Conservation (phyloP, 2,797 vertebrate species). For the Myripristis murdjan region DNA sequence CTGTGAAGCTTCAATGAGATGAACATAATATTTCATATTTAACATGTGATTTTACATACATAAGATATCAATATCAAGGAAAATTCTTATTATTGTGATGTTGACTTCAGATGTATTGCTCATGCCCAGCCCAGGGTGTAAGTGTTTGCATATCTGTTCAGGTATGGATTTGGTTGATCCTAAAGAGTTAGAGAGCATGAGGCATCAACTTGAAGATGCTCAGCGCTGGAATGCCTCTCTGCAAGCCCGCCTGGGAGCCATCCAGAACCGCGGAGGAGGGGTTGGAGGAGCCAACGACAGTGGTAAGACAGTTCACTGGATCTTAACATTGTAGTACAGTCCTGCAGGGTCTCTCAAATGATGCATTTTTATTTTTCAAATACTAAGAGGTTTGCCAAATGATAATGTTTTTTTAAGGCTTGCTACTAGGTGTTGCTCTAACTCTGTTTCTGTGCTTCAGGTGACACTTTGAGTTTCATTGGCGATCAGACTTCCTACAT, state of each 20-base stretch:
- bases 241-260: conserved; percentile 87
- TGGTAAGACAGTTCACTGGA: conserved; percentile 54
- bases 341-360: too few relatives aligned
- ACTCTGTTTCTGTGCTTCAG: conserved; percentile 69
- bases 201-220: conserved; percentile 87
- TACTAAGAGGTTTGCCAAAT: not conserved
- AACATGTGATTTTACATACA: too few relatives aligned
- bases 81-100: too few relatives aligned
- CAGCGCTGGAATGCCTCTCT: conserved; percentile 88
- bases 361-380: too few relatives aligned
- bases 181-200: conserved; percentile 83
- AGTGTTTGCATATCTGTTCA: conserved; percentile 43
- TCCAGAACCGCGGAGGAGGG: conserved; percentile 86
- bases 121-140: not conserved
- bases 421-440: not conserved
- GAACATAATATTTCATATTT: too few relatives aligned
- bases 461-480: conserved; percentile 90
- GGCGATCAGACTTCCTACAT: conserved; percentile 98
- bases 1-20: too few relatives aligned
- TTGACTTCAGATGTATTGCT: not conserved
- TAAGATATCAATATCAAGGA: too few relatives aligned
- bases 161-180: conserved; percentile 72
- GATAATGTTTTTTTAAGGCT: not conserved
- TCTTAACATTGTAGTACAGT: too few relatives aligned
- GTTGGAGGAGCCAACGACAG: conserved; percentile 85